Evolutionary conservation across 2,113 vertebrate species (phyloP).

Genomic region (Nettapus auritus): DNA sequence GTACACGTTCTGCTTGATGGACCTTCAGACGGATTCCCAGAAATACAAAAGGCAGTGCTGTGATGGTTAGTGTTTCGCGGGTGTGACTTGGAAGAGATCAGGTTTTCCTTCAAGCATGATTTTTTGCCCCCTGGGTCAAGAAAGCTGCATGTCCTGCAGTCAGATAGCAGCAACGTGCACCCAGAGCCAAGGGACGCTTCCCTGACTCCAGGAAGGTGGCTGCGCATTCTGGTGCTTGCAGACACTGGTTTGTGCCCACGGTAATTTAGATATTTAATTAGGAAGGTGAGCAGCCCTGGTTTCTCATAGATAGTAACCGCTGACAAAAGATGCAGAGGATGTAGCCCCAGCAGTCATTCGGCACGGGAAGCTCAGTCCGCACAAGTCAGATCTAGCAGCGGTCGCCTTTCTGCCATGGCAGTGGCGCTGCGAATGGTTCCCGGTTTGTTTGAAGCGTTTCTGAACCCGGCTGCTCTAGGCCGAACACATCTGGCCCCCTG

Average conservation of each 20-base stretch:
- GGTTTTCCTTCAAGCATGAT: background rate
- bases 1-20: background rate
- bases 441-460: background rate
- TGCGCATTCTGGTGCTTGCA: background rate
- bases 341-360: background rate
- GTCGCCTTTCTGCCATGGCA: background rate
- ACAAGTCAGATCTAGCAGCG: background rate
- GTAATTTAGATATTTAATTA: background rate
- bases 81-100: background rate
- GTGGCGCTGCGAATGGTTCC: background rate
- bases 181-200: background rate
- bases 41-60: background rate
- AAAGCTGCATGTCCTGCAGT: background rate
- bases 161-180: fast-evolving
- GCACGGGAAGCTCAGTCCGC: background rate
- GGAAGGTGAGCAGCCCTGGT: background rate
- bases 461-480: background rate
- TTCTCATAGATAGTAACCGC: background rate
- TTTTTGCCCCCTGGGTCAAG: fast-evolving
- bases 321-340: background rate
- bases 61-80: background rate
- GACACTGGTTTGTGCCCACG: background rate
- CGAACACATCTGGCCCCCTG: background rate
- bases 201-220: background rate
- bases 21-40: background rate